These are phyloP conservation scores for Hydrophis major DNA, from an alignment of 2,797 vertebrate species.

Conservation along the genomic window DNA sequence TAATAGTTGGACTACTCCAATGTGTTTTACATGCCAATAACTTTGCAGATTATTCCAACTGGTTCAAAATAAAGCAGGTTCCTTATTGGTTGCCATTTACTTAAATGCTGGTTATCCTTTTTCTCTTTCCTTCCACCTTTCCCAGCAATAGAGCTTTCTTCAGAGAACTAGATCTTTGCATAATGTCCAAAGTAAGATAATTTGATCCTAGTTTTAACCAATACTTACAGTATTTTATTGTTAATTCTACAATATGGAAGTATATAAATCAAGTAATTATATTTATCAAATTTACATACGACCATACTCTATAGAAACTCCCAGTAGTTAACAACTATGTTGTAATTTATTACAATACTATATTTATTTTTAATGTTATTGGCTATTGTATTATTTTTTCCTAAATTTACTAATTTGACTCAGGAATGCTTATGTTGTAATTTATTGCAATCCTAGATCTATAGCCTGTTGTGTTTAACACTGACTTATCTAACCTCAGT, in stretches of 20 bases:
- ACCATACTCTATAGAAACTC: background rate
- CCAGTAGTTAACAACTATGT: background rate
- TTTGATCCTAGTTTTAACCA: background rate
- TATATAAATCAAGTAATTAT: background rate
- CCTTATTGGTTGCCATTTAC: background rate
- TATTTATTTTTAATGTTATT: background rate
- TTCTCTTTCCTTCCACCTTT: background rate
- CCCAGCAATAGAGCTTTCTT: background rate
- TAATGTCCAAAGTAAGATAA: background rate
- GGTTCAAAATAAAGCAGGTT: background rate
- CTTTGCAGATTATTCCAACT: background rate
- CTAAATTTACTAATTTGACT: background rate
- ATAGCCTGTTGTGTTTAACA: background rate
- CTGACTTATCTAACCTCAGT: background rate
- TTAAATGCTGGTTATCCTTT: background rate
- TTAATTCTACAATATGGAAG: background rate
- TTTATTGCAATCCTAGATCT: background rate
- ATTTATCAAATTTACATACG: background rate
- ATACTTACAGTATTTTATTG: background rate
- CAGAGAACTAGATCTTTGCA: background rate
- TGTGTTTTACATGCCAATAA: background rate
- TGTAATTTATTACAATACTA: no score
- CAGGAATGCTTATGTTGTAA: background rate
- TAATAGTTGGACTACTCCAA: no score
- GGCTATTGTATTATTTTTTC: background rate